Evolutionary conservation across 2,113 vertebrate genomes (phyloP), one percentile per base, ranked within the genome.

Genomic region (Carlito syrichta): DNA sequence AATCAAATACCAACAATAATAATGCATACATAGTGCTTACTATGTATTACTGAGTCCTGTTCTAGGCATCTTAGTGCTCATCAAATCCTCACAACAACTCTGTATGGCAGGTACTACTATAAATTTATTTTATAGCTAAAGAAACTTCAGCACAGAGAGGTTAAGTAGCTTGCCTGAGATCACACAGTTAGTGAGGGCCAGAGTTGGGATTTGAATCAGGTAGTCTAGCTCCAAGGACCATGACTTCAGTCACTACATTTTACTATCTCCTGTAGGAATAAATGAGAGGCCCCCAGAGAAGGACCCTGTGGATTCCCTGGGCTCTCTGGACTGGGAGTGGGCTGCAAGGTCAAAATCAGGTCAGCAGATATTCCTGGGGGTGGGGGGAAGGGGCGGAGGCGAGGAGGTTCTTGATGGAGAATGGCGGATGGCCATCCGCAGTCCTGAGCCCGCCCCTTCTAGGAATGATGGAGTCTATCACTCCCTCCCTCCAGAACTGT

Each of bases 91-190:
- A 94, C 50, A 76, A 16, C 69, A 77, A 38, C 43, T 60, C 89
- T 82, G 8, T 30, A 85, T 11, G 19, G 5, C 35, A 71, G 68
- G 8, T 58, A 27, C 56, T 69, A 52, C 12, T 30, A 81, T 50
- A 87, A 83, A 85, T 78, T 58, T 38, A 93, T 74, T 93, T 84
- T 32, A 74, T 25, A 86, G 63, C 40, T 52, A 77, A 79, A 20
- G 86, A 77, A 93, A 50, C 3, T 81, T 83, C n/a, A 82, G 30
- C 79, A 94, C 91, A 96, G 91, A 97, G 56, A 93, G 60, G 62
- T 74, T 93, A 48, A 35, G 9, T 79, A 38, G 30, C 56, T 91
- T 89, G 52, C 19, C 91, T 56, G 40, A 74, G 50, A 52, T 93
- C 83, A 89, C 82, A 94, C 17, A 97, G 77, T 66, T 66, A 45